A percentile compares a stretch with the other conserved stretches of the same genome.
Conservation (phyloP, 2,113 vertebrate genomes). For the Carassius auratus region DNA sequence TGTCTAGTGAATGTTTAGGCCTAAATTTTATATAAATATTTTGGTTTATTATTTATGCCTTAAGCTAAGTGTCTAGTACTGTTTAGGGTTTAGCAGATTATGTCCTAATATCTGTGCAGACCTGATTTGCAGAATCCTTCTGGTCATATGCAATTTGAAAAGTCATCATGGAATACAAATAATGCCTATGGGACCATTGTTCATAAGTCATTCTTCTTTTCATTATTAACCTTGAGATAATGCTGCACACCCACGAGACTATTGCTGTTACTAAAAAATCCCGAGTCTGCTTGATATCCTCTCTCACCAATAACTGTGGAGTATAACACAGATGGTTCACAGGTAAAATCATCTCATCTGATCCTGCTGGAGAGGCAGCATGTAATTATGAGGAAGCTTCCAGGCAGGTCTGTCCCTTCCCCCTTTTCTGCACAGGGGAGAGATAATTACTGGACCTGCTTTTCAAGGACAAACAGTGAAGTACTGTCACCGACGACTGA, state of each 20-base stretch:
- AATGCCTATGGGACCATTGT: neutral
- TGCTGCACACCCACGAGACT: neutral
- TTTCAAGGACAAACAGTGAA: constrained; percentile 57
- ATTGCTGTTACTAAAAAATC: neutral
- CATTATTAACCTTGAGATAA: constrained; percentile 5
- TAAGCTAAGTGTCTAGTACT: neutral
- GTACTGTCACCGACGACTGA: constrained; percentile 28
- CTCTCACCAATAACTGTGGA: constrained; percentile 18
- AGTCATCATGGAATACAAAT: neutral
- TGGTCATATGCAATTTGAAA: neutral
- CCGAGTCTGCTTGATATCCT: neutral
- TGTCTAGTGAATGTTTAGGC: too few relatives aligned
- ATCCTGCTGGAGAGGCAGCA: constrained; percentile 50
- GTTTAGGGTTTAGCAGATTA: neutral
- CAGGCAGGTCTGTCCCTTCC: constrained; percentile 56
- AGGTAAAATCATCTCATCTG: constrained; percentile 48
- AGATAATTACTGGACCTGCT: constrained; percentile 57
- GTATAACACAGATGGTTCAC: constrained; percentile 34
- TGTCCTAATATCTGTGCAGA: neutral
- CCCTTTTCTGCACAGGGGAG: constrained; percentile 57
- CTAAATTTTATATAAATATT: too few relatives aligned
- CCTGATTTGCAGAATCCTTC: neutral
- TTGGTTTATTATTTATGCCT: too few relatives aligned
- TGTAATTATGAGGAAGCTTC: constrained; percentile 61
- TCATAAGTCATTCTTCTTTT: constrained; percentile 4